Conservation (phyloP, 1,140 invertebrate species). For the Druon quercuslanigerum region DNA sequence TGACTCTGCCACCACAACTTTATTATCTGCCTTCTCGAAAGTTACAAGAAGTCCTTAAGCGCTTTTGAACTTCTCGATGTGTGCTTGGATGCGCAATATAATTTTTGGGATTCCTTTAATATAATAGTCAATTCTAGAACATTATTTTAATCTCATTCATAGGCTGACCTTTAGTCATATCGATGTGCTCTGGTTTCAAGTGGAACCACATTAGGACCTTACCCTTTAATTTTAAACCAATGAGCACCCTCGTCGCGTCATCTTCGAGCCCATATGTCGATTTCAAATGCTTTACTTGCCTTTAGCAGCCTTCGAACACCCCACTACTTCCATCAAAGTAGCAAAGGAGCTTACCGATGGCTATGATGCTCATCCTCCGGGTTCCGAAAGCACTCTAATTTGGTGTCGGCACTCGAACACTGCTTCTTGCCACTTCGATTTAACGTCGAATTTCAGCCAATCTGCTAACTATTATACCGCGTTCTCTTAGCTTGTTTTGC, state of each 20-base stretch:
- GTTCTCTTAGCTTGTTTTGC: neutral
- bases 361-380: slow-evolving; percentile 29
- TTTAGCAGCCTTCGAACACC: slow-evolving; percentile 26
- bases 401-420: slow-evolving; percentile 28
- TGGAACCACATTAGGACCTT: slow-evolving; percentile 41
- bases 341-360: slow-evolving; percentile 36
- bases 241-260: slow-evolving; percentile 30
- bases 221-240: slow-evolving; percentile 42
- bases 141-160: slow-evolving; percentile 32
- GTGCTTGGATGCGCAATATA: too few relatives aligned
- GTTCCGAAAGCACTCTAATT: neutral
- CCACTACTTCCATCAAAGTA: slow-evolving; percentile 20
- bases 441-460: neutral
- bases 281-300: slow-evolving; percentile 6
- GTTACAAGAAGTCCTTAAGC: too few relatives aligned
- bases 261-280: slow-evolving; percentile 23
- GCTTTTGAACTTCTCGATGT: too few relatives aligned
- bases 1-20: too few relatives aligned
- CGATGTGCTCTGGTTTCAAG: slow-evolving; percentile 37
- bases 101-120: too few relatives aligned
- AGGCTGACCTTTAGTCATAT: slow-evolving; percentile 26
- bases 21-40: too few relatives aligned
- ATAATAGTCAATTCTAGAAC: neutral
- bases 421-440: neutral
- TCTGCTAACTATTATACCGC: neutral